Conservation (phyloP, 2,797 vertebrate genomes). For the Microhierax caerulescens region DNA sequence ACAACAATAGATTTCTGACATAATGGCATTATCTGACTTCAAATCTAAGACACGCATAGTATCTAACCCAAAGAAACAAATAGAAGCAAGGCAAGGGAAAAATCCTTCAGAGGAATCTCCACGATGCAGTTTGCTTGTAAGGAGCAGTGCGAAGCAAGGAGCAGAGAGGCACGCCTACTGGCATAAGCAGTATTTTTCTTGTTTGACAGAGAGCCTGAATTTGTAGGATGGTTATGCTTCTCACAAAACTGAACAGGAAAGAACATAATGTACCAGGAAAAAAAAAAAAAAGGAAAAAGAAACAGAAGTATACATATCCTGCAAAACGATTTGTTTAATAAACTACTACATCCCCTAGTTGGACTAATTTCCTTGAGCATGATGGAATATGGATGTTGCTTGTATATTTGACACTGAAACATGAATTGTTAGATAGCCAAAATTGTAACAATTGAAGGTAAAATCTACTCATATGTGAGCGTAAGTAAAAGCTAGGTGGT, state of each 20-base stretch:
- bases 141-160: neutral
- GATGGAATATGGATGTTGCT: slow-evolving; percentile 25
- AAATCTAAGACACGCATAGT: neutral
- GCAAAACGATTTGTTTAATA: slow-evolving; percentile 61
- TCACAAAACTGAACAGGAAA: neutral
- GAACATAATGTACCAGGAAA: slow-evolving; percentile 23
- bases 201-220: neutral
- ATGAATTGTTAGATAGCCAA: neutral
- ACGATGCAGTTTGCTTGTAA: neutral
- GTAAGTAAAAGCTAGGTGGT: neutral
- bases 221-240: neutral
- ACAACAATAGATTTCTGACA: neutral
- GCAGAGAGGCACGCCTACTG: accelerated
- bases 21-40: neutral
- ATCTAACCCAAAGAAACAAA: neutral
- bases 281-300: slow-evolving; percentile 5
- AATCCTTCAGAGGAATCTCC: neutral
- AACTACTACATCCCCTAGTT: slow-evolving; percentile 45
- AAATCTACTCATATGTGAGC: neutral
- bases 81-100: neutral
- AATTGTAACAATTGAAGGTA: neutral
- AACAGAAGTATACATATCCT: slow-evolving; percentile 28
- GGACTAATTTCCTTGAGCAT: slow-evolving; percentile 34
- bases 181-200: neutral
- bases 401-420: neutral